These are phyloP conservation scores for Meliscaeva auricollis DNA, from an alignment of 2,888 invertebrate genomes.

Conservation along the genomic window DNA sequence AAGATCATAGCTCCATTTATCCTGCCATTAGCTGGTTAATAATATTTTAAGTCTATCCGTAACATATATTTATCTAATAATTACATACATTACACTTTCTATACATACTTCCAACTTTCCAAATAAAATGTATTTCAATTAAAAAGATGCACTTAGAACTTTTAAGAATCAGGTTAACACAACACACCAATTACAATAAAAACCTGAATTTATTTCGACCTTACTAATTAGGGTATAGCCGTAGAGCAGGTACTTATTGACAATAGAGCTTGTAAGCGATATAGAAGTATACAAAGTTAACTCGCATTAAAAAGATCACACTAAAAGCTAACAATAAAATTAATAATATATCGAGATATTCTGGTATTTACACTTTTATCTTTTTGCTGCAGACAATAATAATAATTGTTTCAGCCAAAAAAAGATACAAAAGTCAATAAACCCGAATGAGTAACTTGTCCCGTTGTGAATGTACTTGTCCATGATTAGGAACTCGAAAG, in stretches of 20 bases:
- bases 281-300: slow-evolving; percentile 1
- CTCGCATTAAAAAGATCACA: not conserved
- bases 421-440: slow-evolving; percentile 50
- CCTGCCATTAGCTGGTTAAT: too few species aligned
- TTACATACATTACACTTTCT: too few species aligned
- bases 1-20: too few species aligned
- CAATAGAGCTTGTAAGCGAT: not conserved
- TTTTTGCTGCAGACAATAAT: slow-evolving; percentile 11
- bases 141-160: too few species aligned
- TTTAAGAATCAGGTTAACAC: too few species aligned
- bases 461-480: slow-evolving; percentile 7
- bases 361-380: not conserved
- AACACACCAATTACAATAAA: slow-evolving; percentile 3
- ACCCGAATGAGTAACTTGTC: slow-evolving; percentile 27
- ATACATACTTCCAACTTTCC: too few species aligned
- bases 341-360: not conserved
- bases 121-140: too few species aligned
- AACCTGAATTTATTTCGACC: slow-evolving; percentile 13
- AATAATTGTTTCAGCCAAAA: not conserved
- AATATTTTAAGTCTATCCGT: too few species aligned
- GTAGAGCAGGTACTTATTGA: too few species aligned
- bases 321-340: not conserved
- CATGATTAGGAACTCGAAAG: not conserved
- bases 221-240: not conserved
- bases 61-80: too few species aligned